phyloP scores from a whole-genome alignment of 2,888 invertebrate species.

The Didymodactylos carnosus region DNA sequence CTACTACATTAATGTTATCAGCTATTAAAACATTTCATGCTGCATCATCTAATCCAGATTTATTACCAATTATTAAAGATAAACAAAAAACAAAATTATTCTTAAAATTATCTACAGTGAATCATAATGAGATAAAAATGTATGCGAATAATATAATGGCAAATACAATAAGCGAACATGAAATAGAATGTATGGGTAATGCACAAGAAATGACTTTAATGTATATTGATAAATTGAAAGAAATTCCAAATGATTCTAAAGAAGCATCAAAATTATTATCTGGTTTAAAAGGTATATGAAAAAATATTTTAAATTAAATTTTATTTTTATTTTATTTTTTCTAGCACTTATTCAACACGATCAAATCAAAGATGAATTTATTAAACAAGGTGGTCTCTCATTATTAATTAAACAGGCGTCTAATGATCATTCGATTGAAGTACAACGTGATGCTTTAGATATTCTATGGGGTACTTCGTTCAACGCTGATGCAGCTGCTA shows the following conservation, averaged over 20 bases:
- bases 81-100: too few species aligned
- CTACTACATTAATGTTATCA: too few species aligned
- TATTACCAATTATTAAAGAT: too few species aligned
- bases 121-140: too few species aligned
- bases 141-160: too few species aligned
- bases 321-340: too few species aligned
- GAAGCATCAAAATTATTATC: background rate
- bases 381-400: background rate
- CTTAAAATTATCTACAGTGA: too few species aligned
- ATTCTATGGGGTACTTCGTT: background rate
- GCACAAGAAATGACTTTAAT: background rate
- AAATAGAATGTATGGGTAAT: too few species aligned
- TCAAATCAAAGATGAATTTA: background rate
- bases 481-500: background rate
- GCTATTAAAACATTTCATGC: too few species aligned
- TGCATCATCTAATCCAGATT: too few species aligned
- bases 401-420: background rate
- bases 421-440: background rate
- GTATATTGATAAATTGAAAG: background rate
- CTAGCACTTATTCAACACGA: background rate
- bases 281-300: background rate
- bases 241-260: background rate
- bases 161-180: too few species aligned
- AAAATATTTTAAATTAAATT: background rate
- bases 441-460: background rate